Evolutionary conservation across 2,888 invertebrate genomes (phyloP), one percentile per base, ranked within the genome.

Genomic region (Ametastegia equiseti): DNA sequence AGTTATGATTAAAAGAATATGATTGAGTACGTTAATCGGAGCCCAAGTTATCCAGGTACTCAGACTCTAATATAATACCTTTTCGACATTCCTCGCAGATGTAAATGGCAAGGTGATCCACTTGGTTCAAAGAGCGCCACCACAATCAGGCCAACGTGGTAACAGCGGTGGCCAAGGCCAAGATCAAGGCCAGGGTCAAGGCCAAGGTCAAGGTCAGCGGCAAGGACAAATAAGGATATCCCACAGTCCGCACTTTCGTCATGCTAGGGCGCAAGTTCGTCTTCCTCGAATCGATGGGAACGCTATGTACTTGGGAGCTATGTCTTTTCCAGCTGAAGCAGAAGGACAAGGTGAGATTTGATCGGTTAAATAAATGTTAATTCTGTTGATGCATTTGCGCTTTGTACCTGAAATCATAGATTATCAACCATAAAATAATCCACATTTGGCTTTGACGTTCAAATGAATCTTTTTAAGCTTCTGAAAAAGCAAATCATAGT

Each of bases 61-160:
- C 63, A 73, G 23, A 30, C 80, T 23, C 6, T 27, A 19, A 11
- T 13, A n/a, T 42, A 60, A 47, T 9, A 19, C 47, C 36, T 36
- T 39, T 73, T 81, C 80, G 77, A 23, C 85, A 89, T 75, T 60
- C 27, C 15, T 13, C 39, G 2, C 89, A 97, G 98, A 97, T 93
- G 96, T 98, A 33, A 94, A 97, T 90, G 98, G 97, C 1, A 98
- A 98, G 92, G 98, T 98, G 45, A 95, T 98, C 79, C 98, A 98
- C 91, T 94, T 98, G 90, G 98, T 98, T 23, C 96, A 97, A 91
- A 94, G 97, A 36, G 95, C 97, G 4, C 98, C 98, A 0, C 98
- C 98, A 0, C 93, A 93, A 73, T 83, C 93, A 88, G 81, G 92
- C 88, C 84, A 92, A 87, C 84, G 93, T 86, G 77, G 92, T 89